phyloP scores from a whole-genome alignment of 2,113 vertebrate genomes.

The human region GRCh38 chr16:6505501-6506000 shows the following conservation, averaged over 20 bases:
- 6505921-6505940: background rate
- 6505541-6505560: background rate
- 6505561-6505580: background rate
- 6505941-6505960: background rate
- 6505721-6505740: background rate
- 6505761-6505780: rapidly evolving
- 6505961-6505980: too few species aligned
- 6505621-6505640: background rate
- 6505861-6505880: background rate
- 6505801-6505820: background rate
- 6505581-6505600: background rate
- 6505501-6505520: rapidly evolving
- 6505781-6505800: background rate
- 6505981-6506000: background rate
- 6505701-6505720: background rate
- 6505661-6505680: background rate
- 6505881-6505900: background rate
- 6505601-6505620: background rate
- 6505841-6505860: background rate
- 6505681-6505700: background rate
- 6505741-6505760: background rate
- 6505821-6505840: background rate
- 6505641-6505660: background rate
- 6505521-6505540: background rate
- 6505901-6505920: background rate